Base-by-base conservation (phyloP, 1,140 invertebrate genomes). In the Belonocnema kinseyi region DNA sequence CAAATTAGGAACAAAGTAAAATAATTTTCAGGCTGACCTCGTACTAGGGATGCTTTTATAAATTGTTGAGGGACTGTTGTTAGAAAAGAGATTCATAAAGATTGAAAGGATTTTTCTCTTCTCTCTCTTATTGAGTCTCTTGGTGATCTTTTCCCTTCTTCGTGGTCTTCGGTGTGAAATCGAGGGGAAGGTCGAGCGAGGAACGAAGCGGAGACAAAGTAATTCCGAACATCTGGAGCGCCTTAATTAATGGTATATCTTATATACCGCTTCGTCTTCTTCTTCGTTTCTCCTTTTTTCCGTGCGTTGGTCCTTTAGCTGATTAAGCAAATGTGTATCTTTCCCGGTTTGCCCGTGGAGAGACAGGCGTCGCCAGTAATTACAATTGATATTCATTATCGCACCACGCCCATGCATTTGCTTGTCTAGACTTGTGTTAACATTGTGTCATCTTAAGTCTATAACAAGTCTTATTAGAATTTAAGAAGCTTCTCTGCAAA, bases 181-280 rank as follows among this genome's bases (percentile, higher is more conserved):
- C 77, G 78, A 82, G 84, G 77, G 82, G 77, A 79, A 85, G 79
- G 80, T 81, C 81, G 78, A 78, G 80, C 79, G 80, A 81, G 77
- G 73, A 84, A 83, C 82, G 83, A 83, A 83, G 80, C 78, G 77
- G 77, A 85, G 85, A 88, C 84, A 85, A 86, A 90, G 89, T 88
- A 89, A 90, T 89, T 90, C 85, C 83, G 85, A 89, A 88, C 89
- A 90, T 90, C 89, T 90, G 88, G 88, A 88, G 87, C 85, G 87
- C 82, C 86, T 90, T 89, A 89, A 90, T 90, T 90, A 90, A 89
- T 89, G 86, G 83, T 84, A 87, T 87, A 88, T 89, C 85, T 88
- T 86, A 86, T 86, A 85, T 82, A 85, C 81, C 81, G 81, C 77
- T 80, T 82, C 73, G 78, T 85, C 79, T 77, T 81, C 81, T 85